Conservation (phyloP, 1,140 invertebrate species). For the Drosophila hydei region DNA sequence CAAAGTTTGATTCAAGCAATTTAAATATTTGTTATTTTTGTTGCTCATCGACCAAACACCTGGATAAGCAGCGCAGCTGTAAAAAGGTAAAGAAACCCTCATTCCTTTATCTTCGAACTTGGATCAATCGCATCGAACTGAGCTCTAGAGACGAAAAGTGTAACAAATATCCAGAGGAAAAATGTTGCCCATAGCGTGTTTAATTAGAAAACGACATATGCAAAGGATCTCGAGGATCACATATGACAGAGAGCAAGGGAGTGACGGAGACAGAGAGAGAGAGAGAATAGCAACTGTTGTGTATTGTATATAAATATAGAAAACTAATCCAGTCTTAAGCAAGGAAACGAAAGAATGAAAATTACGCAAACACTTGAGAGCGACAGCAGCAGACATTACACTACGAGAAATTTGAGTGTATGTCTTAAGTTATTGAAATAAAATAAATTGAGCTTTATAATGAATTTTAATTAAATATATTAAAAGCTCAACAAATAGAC, state of each 20-base stretch:
- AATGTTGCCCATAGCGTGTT: constrained; percentile 41
- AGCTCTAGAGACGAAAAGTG: constrained; percentile 40
- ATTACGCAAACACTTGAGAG: constrained; percentile 74
- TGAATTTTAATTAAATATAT: no score
- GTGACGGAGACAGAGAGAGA: neutral
- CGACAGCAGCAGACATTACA: constrained; percentile 27
- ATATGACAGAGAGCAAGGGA: neutral
- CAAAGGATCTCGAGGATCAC: constrained; percentile 35
- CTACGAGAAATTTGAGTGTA: neutral
- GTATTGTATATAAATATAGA: constrained; percentile 49
- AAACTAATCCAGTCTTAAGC: constrained; percentile 65
- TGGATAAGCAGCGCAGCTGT: constrained; percentile 13
- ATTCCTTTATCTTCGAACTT: constrained; percentile 18
- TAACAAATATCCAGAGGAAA: constrained; percentile 52
- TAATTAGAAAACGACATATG: constrained; percentile 77
- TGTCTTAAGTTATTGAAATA: no score
- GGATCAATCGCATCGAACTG: constrained; percentile 28
- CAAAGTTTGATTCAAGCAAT: neutral
- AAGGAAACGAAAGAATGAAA: constrained; percentile 40
- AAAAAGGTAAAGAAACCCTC: constrained; percentile 7
- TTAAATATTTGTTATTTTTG: constrained; percentile 26
- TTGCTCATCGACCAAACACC: constrained; percentile 11
- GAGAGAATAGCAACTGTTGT: constrained; percentile 43
- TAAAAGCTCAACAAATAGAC: no score
- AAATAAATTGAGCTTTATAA: no score